A percentile compares a stretch with the other conserved stretches of the same genome.
Evolutionary conservation across 2,113 vertebrate species (phyloP).

Genomic region (Lepisosteus oculatus): DNA sequence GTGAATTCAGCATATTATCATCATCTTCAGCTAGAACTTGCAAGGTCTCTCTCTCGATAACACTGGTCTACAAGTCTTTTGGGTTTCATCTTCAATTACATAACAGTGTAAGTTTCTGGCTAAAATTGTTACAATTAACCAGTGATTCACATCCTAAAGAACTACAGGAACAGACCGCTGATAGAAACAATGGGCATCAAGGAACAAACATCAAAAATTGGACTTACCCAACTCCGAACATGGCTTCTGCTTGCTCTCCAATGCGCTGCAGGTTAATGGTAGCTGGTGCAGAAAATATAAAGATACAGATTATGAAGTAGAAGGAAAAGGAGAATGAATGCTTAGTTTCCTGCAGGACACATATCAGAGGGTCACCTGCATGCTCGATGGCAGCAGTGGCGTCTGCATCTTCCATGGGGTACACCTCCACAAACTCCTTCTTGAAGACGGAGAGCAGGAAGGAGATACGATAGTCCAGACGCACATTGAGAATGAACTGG

Average conservation of each 20-base stretch:
- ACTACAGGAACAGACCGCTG: too few relatives aligned
- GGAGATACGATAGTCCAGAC: slow-evolving; percentile 94
- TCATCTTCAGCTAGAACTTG: too few relatives aligned
- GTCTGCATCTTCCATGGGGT: slow-evolving; percentile 88
- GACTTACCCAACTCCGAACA: slow-evolving; percentile 94
- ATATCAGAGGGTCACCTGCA: slow-evolving; percentile 64
- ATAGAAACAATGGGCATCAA: neutral
- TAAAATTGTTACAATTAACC: too few relatives aligned
- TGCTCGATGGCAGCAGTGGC: slow-evolving; percentile 85
- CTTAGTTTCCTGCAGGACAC: neutral
- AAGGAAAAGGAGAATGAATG: neutral
- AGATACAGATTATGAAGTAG: neutral
- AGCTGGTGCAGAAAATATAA: slow-evolving; percentile 45
- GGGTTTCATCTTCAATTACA: too few relatives aligned
- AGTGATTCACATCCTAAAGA: too few relatives aligned
- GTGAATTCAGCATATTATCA: neutral
- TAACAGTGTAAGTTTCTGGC: too few relatives aligned
- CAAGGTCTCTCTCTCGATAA: too few relatives aligned
- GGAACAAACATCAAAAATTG: neutral
- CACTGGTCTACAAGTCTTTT: too few relatives aligned
- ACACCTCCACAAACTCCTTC: slow-evolving; percentile 95
- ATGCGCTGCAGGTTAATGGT: slow-evolving; percentile 88
- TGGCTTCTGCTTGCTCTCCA: slow-evolving; percentile 93
- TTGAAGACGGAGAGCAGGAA: slow-evolving; percentile 96
- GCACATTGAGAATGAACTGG: slow-evolving; percentile 95